Base-by-base conservation (phyloP, 2,797 vertebrate species). In the Pseudopleuronectes americanus region DNA sequence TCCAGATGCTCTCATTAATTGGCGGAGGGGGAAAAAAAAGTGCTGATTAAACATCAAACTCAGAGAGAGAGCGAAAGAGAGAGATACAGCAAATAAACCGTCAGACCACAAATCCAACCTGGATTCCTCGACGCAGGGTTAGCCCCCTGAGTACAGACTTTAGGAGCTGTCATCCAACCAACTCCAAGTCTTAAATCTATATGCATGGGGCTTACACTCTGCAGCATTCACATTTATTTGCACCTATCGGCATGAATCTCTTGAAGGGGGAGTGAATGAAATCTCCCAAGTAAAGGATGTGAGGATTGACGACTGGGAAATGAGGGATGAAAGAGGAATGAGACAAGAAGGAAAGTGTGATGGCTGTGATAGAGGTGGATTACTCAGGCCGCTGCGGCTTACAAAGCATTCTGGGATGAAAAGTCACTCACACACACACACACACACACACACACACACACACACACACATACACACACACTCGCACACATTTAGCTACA, bases 1-100 rank as follows among this genome's bases (percentile, higher is more conserved):
- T 77, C 87, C 91, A 92, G 89, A 91, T 93, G 92, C 76, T 86
- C 54, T 80, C 61, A 68, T 84, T 90, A 92, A 92, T 92, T 88
- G 54, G 85, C 59, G 57, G 8, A 57, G 53, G 9, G 70, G 68
- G 71, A 1, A 76, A 85, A 77, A 57, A 77, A 53, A 21, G 4
- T 38, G 33, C 52, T 79, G 72, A 83, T 84, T 77, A 78, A 83
- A 64, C 26, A 1, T 77, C 58, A 66, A 53, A 64, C 53, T 69
- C 23, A 28, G 31, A 2, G 45, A 43, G 41, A 61, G 28, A 78
- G 61, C 8, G 72, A 59, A 51, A 7, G 45, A 13, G 45, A 17
- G 41, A 36, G 33, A 36, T 3, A 10, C 2, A 36, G 33, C 33
- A 36, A 36, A 12, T 12, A 12, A 65, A 73, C 22, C 38, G 53